Evolutionary conservation across 2,888 invertebrate species (phyloP), one percentile per base, ranked within the genome.

Genomic region (Sicus ferrugineus): DNA sequence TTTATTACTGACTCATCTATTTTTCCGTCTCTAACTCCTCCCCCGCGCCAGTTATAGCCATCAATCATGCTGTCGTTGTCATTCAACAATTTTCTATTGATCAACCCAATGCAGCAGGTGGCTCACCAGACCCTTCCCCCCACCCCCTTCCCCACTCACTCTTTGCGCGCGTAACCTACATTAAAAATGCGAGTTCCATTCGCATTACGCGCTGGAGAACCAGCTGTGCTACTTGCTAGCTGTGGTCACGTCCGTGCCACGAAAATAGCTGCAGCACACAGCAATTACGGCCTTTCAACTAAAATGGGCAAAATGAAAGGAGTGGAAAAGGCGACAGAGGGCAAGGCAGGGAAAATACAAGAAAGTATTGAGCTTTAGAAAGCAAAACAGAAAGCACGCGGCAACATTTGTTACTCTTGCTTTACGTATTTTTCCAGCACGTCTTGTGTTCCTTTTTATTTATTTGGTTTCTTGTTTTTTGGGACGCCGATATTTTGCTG

Each of bases 161-260:
- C 21, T 50, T n/a, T 14, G 26, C 14, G 23, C 9, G 9, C 23
- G 19, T 52, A 9, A 11, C 38, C 38, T 38, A 9, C 38, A 9
- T 9, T 38, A 9, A 11, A 11, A 38, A 42, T n/a, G 9, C 42
- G 16, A 42, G 14, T 38, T 9, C 38, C 16, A 4, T 42, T 42
- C 42, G 11, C 42, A 42, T 42, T 4, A n/a, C n/a, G 16, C 42
- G 42, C n/a, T 16, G 42, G 16, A 42, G 7, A 42, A 9, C 4
- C n/a, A n/a, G n/a, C n/a, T n/a, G n/a, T n/a, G n/a, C 46, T 46
- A 52, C 21, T 42, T 42, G 23, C 26, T 42, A 2, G 42, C 30
- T 19, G 52, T 66, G 54, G 52, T 66, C 38, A 38, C 65, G 65
- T 52, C 21, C 26, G 42, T 42, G 23, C 59, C 38, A 48, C 30